These are phyloP conservation scores for Pogonognathellus flavescens DNA, from an alignment of 1,140 invertebrate species.

Conservation along the genomic window DNA sequence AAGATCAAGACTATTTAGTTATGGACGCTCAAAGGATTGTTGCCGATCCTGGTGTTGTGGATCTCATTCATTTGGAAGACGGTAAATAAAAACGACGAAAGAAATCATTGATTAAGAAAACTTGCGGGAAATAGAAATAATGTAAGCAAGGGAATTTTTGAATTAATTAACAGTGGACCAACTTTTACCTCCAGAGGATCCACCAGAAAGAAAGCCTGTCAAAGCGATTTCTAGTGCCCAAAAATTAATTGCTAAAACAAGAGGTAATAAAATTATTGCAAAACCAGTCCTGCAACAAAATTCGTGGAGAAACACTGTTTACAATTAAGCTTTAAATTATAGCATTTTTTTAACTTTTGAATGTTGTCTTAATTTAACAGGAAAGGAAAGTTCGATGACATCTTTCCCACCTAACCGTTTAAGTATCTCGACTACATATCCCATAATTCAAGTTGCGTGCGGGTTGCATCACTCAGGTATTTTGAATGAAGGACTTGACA, in stretches of 20 bases:
- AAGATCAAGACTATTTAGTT: constrained; percentile 69
- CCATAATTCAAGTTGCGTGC: constrained; percentile 86
- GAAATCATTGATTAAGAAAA: too few relatives aligned
- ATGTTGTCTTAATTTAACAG: constrained; percentile 21
- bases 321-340: too few relatives aligned
- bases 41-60: constrained; percentile 35
- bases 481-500: too few relatives aligned
- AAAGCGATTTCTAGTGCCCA: constrained; percentile 52
- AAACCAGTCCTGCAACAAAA: too few relatives aligned
- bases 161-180: constrained; percentile 47
- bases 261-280: constrained; percentile 36
- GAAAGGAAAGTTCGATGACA: constrained; percentile 71
- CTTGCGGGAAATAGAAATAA: too few relatives aligned
- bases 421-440: constrained; percentile 74
- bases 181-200: constrained; percentile 55
- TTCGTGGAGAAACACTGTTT: too few relatives aligned
- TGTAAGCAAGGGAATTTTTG: too few relatives aligned
- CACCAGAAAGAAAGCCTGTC: constrained; percentile 46
- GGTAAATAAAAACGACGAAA: constrained; percentile 51
- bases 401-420: constrained; percentile 85
- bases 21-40: constrained; percentile 60
- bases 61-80: constrained; percentile 64
- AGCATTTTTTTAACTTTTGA: too few relatives aligned
- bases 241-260: constrained; percentile 58
- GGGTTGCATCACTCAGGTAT: constrained; percentile 89